A percentile compares a stretch with the other conserved stretches of the same genome.
Evolutionary conservation across 2,113 vertebrate species (phyloP).

Genomic region (Macrotis lagotis): DNA sequence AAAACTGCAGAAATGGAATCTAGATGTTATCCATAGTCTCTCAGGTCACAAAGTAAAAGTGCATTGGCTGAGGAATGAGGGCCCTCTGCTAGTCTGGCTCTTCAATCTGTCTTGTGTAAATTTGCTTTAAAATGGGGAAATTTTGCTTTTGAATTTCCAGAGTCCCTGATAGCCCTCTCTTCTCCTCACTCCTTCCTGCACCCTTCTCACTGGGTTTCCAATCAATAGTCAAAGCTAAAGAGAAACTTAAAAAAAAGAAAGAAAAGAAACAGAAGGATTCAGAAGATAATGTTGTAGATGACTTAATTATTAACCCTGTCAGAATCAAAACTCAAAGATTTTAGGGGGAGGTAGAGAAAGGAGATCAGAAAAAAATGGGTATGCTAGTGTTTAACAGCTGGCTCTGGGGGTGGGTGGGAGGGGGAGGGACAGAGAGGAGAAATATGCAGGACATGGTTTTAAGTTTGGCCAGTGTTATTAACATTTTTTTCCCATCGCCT

Average conservation of each 20-base stretch:
- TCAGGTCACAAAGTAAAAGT: background rate
- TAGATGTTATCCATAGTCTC: background rate
- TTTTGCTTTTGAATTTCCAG: background rate
- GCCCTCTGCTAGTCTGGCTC: background rate
- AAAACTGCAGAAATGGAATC: background rate
- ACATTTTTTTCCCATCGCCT: background rate
- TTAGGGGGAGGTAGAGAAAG: background rate
- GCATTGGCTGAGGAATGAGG: background rate
- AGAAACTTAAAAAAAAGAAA: background rate
- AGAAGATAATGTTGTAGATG: conserved; percentile 1
- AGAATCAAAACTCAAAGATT: conserved; percentile 9
- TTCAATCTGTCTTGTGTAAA: background rate
- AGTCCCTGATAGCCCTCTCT: background rate
- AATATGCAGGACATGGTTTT: background rate
- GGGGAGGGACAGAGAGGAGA: background rate
- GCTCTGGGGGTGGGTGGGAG: too few relatives aligned
- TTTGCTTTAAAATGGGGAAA: conserved; percentile 1
- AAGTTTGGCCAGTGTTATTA: background rate
- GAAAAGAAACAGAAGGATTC: background rate
- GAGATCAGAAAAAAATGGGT: conserved; percentile 4
- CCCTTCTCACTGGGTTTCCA: background rate
- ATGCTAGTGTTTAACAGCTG: background rate
- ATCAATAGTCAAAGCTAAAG: background rate
- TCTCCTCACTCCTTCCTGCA: background rate
- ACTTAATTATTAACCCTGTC: background rate